phyloP scores from a whole-genome alignment of 2,888 invertebrate species.

The Drosophila koepferae region DNA sequence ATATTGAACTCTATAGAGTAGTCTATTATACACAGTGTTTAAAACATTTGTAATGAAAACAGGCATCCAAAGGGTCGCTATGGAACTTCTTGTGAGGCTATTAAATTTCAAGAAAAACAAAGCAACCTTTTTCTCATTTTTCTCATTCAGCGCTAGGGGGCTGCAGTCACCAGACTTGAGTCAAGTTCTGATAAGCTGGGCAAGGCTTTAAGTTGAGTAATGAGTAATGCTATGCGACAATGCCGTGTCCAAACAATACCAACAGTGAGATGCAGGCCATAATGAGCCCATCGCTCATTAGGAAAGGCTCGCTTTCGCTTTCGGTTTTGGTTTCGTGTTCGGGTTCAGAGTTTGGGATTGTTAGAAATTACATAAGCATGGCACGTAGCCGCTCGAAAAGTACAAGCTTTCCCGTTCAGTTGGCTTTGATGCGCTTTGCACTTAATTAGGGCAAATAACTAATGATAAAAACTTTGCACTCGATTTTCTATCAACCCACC shows the following conservation, averaged over 20 bases:
- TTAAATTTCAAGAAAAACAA: conserved; percentile 13
- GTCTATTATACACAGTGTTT: neutral
- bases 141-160: neutral
- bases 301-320: conserved; percentile 15
- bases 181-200: conserved; percentile 35
- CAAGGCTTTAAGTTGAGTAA: conserved; percentile 41
- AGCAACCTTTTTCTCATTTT: conserved; percentile 2
- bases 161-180: neutral
- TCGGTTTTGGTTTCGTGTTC: conserved; percentile 12
- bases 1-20: neutral
- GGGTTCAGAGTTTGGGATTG: conserved; percentile 1
- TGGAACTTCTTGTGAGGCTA: conserved; percentile 2
- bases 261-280: conserved; percentile 11
- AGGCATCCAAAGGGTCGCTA: neutral
- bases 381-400: conserved; percentile 54
- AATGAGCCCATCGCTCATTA: conserved; percentile 52
- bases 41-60: neutral
- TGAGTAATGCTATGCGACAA: conserved; percentile 41
- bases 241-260: conserved; percentile 17
- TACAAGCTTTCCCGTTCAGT: conserved; percentile 31
- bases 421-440: conserved; percentile 64
- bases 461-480: conserved; percentile 68
- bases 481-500: conserved; percentile 23
- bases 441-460: conserved; percentile 74
- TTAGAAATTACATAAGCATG: conserved; percentile 51